Base-by-base conservation (phyloP, 1,140 invertebrate genomes). In the Heliconius congener region DNA sequence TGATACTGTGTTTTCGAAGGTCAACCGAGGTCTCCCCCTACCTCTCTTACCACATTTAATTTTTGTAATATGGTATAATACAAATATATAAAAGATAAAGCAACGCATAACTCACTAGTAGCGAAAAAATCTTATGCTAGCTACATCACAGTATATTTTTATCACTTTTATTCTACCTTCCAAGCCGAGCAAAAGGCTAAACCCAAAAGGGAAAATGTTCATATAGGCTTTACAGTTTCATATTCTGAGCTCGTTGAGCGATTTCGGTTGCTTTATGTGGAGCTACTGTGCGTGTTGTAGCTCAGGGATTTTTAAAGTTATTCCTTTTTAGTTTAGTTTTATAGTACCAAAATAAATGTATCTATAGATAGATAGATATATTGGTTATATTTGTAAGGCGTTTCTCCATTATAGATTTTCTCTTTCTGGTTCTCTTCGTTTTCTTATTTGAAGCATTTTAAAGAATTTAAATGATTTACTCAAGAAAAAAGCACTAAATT, bases 191-290 rank as follows among this genome's bases (percentile, higher is more conserved):
- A 76, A 76, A 76, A 76, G 74, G 74, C 66, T 76, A 70, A 75
- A 71, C 2, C 74, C 39, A 76, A 76, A 76, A 76, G 60, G 60
- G 74, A 70, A 76, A 76, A 76, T 70, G 74, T 76, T 76, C 60
- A 66, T 46, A 76, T 76, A 70, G 74, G 74, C 74, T 76, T 66
- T 76, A 66, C 74, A 23, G 39, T 76, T 76, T 71, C 60, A 76
- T 46, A 76, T 76, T 76, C 39, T 71, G 39, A 66, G 66, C 60
- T 70, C 60, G 57, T 70, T 71, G 37, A 46, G 60, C 74, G 74
- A 71, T 70, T 76, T 76, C 70, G 39, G 60, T 60, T 70, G 60
- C 60, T 46, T 70, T 70, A 30, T 66, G 13, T 66, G 60, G 13
- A 30, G 27, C 9, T 30, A 66, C 60, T 13, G 16, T 66, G 27